These are phyloP conservation scores for Montipora foliosa DNA, from an alignment of 64 coral and sea anemone species.

Conservation along the genomic window DNA sequence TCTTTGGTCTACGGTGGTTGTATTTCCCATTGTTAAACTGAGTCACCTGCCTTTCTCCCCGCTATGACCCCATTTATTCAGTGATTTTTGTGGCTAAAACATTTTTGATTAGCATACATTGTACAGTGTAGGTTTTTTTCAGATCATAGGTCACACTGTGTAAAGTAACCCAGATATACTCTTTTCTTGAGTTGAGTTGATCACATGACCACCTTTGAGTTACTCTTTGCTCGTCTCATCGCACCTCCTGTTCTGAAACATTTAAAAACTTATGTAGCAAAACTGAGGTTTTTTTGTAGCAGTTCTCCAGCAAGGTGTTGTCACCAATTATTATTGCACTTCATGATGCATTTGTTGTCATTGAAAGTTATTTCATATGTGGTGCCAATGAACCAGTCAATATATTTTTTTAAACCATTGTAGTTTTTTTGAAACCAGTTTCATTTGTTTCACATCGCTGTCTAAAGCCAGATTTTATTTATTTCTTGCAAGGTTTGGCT, in stretches of 20 bases:
- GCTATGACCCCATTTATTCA: background rate
- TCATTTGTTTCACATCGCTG: background rate
- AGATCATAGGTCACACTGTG: constrained; percentile 2
- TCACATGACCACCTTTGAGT: background rate
- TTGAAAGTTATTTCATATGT: background rate
- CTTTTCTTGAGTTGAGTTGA: constrained; percentile 2
- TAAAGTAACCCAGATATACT: background rate
- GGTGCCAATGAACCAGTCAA: background rate
- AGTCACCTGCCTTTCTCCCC: background rate
- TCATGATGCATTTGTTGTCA: constrained; percentile 3
- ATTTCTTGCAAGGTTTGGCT: background rate
- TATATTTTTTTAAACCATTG: background rate
- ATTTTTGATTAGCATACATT: background rate
- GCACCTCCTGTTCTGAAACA: background rate
- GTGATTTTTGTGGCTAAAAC: background rate
- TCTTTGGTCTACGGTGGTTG: background rate
- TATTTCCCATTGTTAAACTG: background rate
- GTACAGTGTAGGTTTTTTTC: background rate
- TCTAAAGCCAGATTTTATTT: constrained; percentile 3
- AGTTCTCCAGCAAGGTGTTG: background rate
- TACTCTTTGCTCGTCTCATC: background rate
- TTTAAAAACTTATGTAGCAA: background rate
- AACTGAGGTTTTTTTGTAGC: background rate
- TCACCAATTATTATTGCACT: background rate
- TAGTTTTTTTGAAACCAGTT: background rate